These are phyloP conservation scores for Aeoliscus strigatus DNA, from an alignment of 2,797 vertebrate genomes.

Conservation along the genomic window DNA sequence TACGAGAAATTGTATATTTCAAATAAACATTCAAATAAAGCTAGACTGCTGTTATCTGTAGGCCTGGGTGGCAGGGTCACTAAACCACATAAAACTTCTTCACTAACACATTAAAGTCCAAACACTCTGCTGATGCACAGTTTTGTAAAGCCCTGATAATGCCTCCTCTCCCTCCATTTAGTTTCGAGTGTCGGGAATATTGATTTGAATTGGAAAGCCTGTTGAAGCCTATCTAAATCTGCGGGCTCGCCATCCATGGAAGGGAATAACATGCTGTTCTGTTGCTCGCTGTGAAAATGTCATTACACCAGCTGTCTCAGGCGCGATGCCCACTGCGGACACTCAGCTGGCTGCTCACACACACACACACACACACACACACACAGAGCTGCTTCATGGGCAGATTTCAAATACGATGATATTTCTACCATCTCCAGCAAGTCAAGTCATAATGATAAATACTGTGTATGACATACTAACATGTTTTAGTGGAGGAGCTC, in stretches of 20 bases:
- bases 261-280: slow-evolving; percentile 60
- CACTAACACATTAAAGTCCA: too few relatives aligned
- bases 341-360: slow-evolving; percentile 50
- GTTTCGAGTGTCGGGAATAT: slow-evolving; percentile 44
- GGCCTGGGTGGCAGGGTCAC: too few relatives aligned
- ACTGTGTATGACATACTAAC: slow-evolving; percentile 38
- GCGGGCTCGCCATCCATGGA: slow-evolving; percentile 33
- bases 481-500: slow-evolving; percentile 29
- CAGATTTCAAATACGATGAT: slow-evolving; percentile 51
- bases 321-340: slow-evolving; percentile 47
- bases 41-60: too few relatives aligned
- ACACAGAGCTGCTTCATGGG: slow-evolving; percentile 23
- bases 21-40: background rate
- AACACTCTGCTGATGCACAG: slow-evolving; percentile 24
- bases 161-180: slow-evolving; percentile 14
- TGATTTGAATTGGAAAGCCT: slow-evolving; percentile 48
- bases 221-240: slow-evolving; percentile 46
- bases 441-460: slow-evolving; percentile 31
- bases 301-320: slow-evolving; percentile 69
- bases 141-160: slow-evolving; percentile 25
- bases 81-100: too few relatives aligned
- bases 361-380: slow-evolving; percentile 9
- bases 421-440: slow-evolving; percentile 27
- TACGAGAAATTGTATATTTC: slow-evolving; percentile 1
- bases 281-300: slow-evolving; percentile 65